A percentile compares a stretch with the other conserved stretches of the same genome.
phyloP scores from a whole-genome alignment of 2,113 vertebrate genomes.

The Aptenodytes forsteri region DNA sequence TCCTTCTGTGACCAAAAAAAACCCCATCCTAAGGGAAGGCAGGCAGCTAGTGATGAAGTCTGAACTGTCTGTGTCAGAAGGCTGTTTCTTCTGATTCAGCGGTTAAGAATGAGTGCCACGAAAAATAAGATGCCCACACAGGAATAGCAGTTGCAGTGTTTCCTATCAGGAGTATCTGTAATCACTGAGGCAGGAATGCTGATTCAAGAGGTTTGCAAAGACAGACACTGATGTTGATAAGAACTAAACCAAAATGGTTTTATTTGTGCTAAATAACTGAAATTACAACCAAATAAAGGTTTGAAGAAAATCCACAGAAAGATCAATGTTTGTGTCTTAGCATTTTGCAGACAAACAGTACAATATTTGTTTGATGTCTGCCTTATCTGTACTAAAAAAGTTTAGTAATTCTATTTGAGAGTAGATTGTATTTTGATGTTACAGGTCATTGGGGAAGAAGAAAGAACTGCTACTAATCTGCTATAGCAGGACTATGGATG shows the following conservation, averaged over 20 bases:
- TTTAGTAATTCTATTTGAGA: neutral
- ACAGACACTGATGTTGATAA: conserved; percentile 20
- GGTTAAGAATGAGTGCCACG: neutral
- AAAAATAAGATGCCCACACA: conserved; percentile 14
- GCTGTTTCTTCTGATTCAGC: conserved; percentile 35
- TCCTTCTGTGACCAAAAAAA: neutral
- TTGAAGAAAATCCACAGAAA: conserved; percentile 17
- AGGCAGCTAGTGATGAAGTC: neutral
- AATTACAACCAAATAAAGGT: conserved; percentile 43
- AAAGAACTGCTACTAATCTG: neutral
- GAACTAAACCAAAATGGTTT: conserved; percentile 31
- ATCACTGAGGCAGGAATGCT: conserved; percentile 27
- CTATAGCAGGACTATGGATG: neutral
- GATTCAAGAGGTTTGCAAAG: conserved; percentile 44
- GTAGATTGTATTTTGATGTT: conserved; percentile 23
- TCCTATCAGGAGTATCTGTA: conserved; percentile 28
- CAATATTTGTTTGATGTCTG: conserved; percentile 27
- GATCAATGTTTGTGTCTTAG: conserved; percentile 14
- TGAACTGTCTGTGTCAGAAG: neutral
- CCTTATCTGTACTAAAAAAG: conserved; percentile 16
- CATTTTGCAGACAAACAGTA: conserved; percentile 1
- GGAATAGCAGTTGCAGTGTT: neutral
- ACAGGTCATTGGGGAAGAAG: neutral
- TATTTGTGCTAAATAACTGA: conserved; percentile 47
- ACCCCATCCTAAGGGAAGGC: neutral